Base-by-base conservation (phyloP, 2,113 vertebrate genomes). In the Aepyceros melampus region DNA sequence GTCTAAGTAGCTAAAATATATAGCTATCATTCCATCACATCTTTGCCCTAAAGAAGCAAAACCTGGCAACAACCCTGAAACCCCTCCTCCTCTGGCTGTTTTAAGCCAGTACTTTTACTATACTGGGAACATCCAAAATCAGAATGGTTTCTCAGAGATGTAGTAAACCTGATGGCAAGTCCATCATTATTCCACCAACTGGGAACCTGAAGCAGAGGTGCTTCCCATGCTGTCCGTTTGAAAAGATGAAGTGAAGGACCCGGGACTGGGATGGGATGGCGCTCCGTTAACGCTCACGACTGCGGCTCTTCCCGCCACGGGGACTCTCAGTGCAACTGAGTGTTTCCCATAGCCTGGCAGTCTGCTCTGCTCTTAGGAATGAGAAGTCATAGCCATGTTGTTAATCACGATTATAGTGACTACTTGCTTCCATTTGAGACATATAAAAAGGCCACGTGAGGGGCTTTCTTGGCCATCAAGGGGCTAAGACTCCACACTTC, bases 111-210 rank as follows among this genome's bases (percentile, higher is more conserved):
- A 78, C 49, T 62, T 76, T 86, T 25, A 15, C 67, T 86, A 16
- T 23, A 12, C n/a, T n/a, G n/a, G 16, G 36, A 92, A 56, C 67
- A 55, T 87, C 45, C 60, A 11, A 84, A 93, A 47, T 90, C 82
- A 71, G 53, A 93, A 82, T 74, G 45, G n/a, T 64, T 89, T 93
- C 51, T 78, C 83, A 25, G 45, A 87, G 97, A 58, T 51, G 29
- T 4, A 4, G 40, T 53, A 33, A 45, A n/a, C 55, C 3, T 47
- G 96, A n/a, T 17, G 53, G 25, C 60, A 86, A 29, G 31, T 45
- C 16, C n/a, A 15, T 78, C 74, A 11, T 94, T 25, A 49, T 86
- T 45, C 19, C n/a, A 53, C 36, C 60, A 40, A 10, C 60, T 62
- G 45, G 88, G 56, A 87, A 29, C 60, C 40, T 60, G 14, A 47